A percentile compares a stretch with the other conserved stretches of the same genome.
phyloP scores from a whole-genome alignment of 2,888 invertebrate genomes.

The Eupithecia dodoneata region DNA sequence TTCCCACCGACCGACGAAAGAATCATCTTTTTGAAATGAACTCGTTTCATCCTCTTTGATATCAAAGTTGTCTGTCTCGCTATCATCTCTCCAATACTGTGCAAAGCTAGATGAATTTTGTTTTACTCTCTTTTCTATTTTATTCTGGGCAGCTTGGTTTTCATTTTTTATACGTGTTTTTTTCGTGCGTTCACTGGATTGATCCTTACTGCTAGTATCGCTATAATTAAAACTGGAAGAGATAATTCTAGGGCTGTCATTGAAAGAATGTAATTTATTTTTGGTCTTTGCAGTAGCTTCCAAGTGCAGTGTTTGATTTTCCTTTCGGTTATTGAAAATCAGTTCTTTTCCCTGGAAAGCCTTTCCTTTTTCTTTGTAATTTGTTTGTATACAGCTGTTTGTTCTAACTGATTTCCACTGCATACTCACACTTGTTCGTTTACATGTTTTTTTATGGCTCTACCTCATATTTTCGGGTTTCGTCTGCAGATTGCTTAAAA shows the following conservation, averaged over 20 bases:
- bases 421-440: slow-evolving; percentile 18
- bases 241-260: neutral
- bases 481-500: neutral
- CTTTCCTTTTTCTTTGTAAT: neutral
- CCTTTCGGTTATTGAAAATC: slow-evolving; percentile 33
- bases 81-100: neutral
- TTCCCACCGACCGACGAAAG: neutral
- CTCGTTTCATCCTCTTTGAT: neutral
- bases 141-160: neutral
- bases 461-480: neutral
- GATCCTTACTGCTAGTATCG: neutral
- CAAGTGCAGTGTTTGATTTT: neutral
- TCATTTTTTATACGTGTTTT: neutral
- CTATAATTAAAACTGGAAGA: neutral
- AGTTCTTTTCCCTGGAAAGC: slow-evolving; percentile 43
- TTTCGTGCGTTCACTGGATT: neutral
- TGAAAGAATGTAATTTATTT: neutral
- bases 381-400: slow-evolving; percentile 1
- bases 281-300: neutral
- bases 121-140: neutral
- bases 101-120: neutral
- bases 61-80: neutral
- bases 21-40: neutral
- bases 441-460: neutral
- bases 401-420: slow-evolving; percentile 9